phyloP scores from a whole-genome alignment of 2,113 vertebrate species.

The Chloropsis cyanopogon region DNA sequence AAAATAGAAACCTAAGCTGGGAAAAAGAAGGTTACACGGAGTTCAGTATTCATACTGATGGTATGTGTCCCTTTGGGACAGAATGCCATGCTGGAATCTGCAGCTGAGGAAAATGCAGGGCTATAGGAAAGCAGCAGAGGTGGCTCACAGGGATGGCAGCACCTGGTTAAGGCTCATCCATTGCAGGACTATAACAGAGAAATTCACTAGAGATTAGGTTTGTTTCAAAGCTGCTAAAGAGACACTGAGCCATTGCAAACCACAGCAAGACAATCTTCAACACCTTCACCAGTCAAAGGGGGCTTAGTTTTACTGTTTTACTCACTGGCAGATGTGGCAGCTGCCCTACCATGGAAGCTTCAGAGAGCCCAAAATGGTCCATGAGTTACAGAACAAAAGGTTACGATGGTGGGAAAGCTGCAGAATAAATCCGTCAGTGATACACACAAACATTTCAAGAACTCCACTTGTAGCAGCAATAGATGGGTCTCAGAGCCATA shows the following conservation, averaged over 20 bases:
- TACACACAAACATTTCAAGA: background rate
- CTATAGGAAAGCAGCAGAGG: background rate
- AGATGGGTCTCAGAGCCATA: background rate
- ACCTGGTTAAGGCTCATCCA: background rate
- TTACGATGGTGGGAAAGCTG: background rate
- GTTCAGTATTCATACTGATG: background rate
- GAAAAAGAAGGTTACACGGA: background rate
- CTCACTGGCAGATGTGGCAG: background rate
- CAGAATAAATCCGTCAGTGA: background rate
- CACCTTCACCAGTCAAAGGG: background rate
- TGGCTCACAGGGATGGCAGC: background rate
- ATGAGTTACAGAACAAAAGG: background rate
- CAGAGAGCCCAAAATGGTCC: background rate
- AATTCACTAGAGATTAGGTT: background rate
- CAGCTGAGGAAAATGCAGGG: background rate
- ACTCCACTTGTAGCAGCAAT: background rate
- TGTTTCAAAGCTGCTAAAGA: background rate
- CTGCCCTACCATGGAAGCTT: background rate
- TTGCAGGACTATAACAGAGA: background rate
- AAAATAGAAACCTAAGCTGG: background rate
- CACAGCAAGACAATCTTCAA: background rate
- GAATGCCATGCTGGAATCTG: background rate
- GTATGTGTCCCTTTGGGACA: background rate
- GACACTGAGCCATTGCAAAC: background rate
- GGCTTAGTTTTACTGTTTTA: background rate